phyloP scores from a whole-genome alignment of 2,113 vertebrate genomes.

The Agelaius tricolor region DNA sequence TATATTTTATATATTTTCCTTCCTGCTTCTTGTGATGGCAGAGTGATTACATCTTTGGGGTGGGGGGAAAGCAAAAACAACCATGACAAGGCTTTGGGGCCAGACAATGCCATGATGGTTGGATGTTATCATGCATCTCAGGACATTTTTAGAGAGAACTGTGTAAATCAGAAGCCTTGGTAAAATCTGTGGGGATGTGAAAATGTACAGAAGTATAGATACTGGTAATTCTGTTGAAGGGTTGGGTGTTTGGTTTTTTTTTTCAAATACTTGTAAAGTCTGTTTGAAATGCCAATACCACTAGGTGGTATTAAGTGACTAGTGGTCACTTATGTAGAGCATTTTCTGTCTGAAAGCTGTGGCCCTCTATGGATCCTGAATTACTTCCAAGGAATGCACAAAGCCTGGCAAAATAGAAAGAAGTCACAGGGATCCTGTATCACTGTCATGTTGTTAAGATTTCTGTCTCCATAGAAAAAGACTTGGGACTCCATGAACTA shows the following conservation, averaged over 20 bases:
- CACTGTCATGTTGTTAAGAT: not conserved
- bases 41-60: not conserved
- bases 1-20: slow-evolving; percentile 67
- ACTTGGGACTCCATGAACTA: not conserved
- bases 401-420: not conserved
- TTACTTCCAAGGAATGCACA: not conserved
- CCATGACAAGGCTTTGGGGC: not conserved
- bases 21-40: slow-evolving; percentile 59
- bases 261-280: not conserved
- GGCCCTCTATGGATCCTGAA: not conserved
- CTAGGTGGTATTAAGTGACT: not conserved
- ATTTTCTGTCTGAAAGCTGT: not conserved
- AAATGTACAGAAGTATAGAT: not conserved
- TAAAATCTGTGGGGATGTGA: not conserved
- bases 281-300: not conserved
- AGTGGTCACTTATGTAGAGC: not conserved
- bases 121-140: not conserved
- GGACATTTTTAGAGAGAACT: not conserved
- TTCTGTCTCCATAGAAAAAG: not conserved
- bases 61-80: not conserved
- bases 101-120: not conserved
- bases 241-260: not conserved
- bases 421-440: fast-evolving
- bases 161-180: not conserved
- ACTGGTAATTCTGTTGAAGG: not conserved